Evolutionary conservation across 2,113 vertebrate genomes (phyloP).

Genomic region (Mandrillus leucophaeus): DNA sequence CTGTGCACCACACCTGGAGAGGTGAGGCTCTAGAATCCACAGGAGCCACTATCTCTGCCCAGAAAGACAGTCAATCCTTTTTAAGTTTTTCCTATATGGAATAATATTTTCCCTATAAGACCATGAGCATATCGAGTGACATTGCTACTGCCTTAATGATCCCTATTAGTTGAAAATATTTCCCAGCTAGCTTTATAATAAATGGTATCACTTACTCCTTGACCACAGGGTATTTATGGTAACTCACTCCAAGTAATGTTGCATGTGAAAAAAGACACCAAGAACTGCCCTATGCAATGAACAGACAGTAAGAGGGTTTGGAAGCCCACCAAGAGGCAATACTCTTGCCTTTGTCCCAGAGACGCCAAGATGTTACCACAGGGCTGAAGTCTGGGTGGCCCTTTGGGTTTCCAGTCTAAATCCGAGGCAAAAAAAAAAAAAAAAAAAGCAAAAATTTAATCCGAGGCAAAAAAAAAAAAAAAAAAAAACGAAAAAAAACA

Average conservation of each 20-base stretch:
- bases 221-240: conserved; percentile 47
- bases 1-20: background rate
- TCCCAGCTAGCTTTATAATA: conserved; percentile 56
- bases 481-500: background rate
- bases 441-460: conserved; percentile 43
- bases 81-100: conserved; percentile 1
- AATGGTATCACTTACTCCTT: conserved; percentile 41
- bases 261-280: conserved; percentile 14
- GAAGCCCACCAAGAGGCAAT: conserved; percentile 65
- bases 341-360: conserved; percentile 64
- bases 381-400: conserved; percentile 73
- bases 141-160: background rate
- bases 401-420: conserved; percentile 61
- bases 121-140: background rate
- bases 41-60: background rate
- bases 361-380: conserved; percentile 68
- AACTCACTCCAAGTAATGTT: conserved; percentile 33
- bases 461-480: conserved; percentile 42
- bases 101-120: background rate
- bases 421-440: conserved; percentile 49
- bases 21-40: background rate
- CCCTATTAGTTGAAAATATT: conserved; percentile 34
- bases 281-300: background rate
- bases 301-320: conserved; percentile 45
- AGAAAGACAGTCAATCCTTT: background rate